Conservation (phyloP, 35 echinoderm and acorn worm genomes). For the Apostichopus japonicus region DNA sequence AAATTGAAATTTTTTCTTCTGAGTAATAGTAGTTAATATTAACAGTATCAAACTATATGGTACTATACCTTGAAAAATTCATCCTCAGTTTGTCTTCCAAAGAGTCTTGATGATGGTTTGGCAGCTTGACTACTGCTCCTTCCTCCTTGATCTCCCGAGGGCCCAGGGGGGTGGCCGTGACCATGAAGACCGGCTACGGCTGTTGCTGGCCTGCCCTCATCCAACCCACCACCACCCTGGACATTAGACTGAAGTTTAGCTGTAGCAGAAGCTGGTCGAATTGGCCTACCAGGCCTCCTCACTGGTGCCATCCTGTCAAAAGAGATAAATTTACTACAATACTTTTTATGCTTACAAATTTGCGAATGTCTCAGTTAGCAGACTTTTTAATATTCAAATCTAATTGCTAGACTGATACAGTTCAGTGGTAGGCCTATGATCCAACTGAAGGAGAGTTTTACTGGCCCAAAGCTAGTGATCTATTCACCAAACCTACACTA, state of each 20-base stretch:
- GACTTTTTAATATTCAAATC: too few species aligned
- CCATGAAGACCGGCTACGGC: constrained; percentile 72
- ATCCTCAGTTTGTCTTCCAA: background rate
- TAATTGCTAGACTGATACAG: too few species aligned
- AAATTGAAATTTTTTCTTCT: too few species aligned
- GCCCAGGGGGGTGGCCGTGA: background rate
- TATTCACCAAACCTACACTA: too few species aligned
- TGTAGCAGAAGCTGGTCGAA: constrained; percentile 81
- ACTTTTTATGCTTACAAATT: too few species aligned
- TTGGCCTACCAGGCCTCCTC: constrained; percentile 64
- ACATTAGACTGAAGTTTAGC: constrained; percentile 77
- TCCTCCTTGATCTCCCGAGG: background rate
- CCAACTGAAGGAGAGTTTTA: too few species aligned
- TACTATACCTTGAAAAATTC: constrained; percentile 21
- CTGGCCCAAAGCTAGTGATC: too few species aligned
- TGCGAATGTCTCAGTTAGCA: too few species aligned
- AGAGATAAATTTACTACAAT: too few species aligned
- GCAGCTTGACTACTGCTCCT: background rate
- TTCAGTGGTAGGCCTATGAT: too few species aligned
- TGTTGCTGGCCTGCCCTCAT: constrained; percentile 82
- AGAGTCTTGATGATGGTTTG: background rate
- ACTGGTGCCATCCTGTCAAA: constrained; percentile 66
- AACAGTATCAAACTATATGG: too few species aligned
- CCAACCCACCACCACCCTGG: constrained; percentile 40
- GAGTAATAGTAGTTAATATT: too few species aligned